These are phyloP conservation scores for Hippocampus zosterae DNA, from an alignment of 2,113 vertebrate species.

Conservation along the genomic window DNA sequence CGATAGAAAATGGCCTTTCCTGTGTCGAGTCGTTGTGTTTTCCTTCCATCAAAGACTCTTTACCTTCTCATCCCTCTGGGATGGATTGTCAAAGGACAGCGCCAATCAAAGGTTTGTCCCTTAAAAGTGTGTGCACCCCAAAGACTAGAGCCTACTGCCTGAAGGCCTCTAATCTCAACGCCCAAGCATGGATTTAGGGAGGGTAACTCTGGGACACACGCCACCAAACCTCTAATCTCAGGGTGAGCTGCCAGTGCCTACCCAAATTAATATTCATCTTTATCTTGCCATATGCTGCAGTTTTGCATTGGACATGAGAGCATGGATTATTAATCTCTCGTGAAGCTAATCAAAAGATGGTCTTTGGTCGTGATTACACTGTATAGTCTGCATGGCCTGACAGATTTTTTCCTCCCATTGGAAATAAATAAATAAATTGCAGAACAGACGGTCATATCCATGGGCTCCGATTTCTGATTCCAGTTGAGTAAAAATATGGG, in stretches of 20 bases:
- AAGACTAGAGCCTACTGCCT: constrained; percentile 42
- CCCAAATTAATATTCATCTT: constrained; percentile 57
- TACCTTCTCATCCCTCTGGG: not conserved
- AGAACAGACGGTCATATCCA: constrained; percentile 20
- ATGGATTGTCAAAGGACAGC: constrained; percentile 5
- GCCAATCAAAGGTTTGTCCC: constrained; percentile 35
- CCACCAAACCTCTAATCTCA: constrained; percentile 50
- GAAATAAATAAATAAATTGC: not conserved
- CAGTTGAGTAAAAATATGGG: constrained; percentile 29
- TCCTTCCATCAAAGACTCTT: not conserved
- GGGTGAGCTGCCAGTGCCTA: constrained; percentile 21
- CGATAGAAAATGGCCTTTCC: not conserved
- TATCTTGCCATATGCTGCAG: constrained; percentile 52
- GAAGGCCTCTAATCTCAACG: constrained; percentile 45
- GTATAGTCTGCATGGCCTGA: constrained; percentile 20
- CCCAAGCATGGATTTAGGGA: constrained; percentile 27
- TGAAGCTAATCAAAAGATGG: constrained; percentile 48
- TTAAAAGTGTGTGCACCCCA: constrained; percentile 19
- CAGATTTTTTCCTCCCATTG: not conserved
- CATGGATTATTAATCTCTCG: constrained; percentile 44
- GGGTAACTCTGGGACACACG: constrained; percentile 30
- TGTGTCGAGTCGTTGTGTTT: constrained; percentile 4
- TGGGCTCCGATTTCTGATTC: constrained; percentile 9
- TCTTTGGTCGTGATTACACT: constrained; percentile 23
- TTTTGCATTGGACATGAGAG: constrained; percentile 26